phyloP scores from a whole-genome alignment of 1,140 invertebrate genomes.

The Platorchestia sp. region DNA sequence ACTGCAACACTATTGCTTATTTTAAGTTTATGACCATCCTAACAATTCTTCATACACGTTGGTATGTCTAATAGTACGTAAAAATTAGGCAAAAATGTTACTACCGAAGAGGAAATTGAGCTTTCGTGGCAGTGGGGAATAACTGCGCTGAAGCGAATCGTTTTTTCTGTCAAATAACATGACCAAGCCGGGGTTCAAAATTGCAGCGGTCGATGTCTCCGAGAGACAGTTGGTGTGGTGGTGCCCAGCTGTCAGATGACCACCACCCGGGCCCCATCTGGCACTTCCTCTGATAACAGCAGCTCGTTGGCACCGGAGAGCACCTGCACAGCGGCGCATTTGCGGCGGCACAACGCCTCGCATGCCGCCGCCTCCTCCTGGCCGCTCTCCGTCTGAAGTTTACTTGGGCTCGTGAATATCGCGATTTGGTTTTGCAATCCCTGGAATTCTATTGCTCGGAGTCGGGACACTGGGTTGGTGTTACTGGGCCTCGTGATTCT shows the following conservation, averaged over 20 bases:
- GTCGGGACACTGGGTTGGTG: no score
- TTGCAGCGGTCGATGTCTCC: not conserved
- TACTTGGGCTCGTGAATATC: not conserved
- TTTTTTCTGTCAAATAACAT: not conserved
- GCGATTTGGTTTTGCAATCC: no score
- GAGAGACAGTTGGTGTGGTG: not conserved
- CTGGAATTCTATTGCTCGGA: not conserved
- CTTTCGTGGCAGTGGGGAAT: not conserved
- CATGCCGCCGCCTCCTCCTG: not conserved
- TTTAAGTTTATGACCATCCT: not conserved
- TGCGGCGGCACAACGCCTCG: not conserved
- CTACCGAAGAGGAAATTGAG: not conserved
- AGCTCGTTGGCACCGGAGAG: not conserved
- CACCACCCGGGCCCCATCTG: not conserved
- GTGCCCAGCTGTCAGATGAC: not conserved
- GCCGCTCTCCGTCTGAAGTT: not conserved
- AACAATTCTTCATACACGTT: not conserved
- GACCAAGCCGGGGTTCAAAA: not conserved
- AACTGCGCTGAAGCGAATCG: not conserved
- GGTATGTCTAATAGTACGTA: not conserved
- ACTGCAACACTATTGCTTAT: not conserved
- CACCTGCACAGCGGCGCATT: conserved; percentile 3
- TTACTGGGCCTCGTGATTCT: not conserved
- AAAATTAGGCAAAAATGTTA: not conserved
- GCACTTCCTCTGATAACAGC: not conserved